A percentile compares a stretch with the other conserved stretches of the same genome.
Evolutionary conservation across 2,888 invertebrate species (phyloP).

Genomic region (Eilema depressum): DNA sequence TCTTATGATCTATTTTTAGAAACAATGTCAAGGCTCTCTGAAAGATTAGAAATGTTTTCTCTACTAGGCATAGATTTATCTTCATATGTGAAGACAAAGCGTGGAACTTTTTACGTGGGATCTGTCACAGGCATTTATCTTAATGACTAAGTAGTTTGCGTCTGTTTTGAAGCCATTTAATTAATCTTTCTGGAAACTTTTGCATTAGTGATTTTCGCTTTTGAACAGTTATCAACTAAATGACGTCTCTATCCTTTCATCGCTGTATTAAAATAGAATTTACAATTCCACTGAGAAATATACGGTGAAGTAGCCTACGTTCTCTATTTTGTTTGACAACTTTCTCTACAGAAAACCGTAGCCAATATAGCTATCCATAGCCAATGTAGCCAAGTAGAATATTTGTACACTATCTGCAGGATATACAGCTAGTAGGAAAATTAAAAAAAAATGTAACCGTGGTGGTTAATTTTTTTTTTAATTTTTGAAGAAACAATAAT

Average conservation of each 20-base stretch:
- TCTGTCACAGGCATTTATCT: constrained; percentile 44
- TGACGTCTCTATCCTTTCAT: neutral
- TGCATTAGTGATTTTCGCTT: neutral
- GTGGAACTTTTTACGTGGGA: constrained; percentile 40
- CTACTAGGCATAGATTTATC: constrained; percentile 47
- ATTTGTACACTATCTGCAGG: too few species aligned
- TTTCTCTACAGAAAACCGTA: too few species aligned
- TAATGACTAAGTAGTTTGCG: constrained; percentile 38
- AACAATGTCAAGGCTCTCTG: constrained; percentile 51
- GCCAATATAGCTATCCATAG: too few species aligned
- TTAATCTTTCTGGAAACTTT: neutral
- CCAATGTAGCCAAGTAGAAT: too few species aligned
- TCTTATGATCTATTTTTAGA: constrained; percentile 43
- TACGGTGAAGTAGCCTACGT: too few species aligned
- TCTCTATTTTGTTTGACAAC: too few species aligned
- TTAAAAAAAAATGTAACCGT: too few species aligned
- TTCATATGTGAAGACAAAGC: constrained; percentile 43
- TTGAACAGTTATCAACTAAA: neutral
- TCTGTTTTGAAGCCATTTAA: constrained; percentile 10
- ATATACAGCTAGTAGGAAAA: too few species aligned
- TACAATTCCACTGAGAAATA: neutral
- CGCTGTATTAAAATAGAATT: neutral
- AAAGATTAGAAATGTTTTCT: constrained; percentile 48
- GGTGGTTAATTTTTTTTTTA: too few species aligned
- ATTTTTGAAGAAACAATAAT: too few species aligned